These are phyloP conservation scores for Trematomus bernacchii DNA, from an alignment of 2,797 vertebrate species.

Conservation along the genomic window DNA sequence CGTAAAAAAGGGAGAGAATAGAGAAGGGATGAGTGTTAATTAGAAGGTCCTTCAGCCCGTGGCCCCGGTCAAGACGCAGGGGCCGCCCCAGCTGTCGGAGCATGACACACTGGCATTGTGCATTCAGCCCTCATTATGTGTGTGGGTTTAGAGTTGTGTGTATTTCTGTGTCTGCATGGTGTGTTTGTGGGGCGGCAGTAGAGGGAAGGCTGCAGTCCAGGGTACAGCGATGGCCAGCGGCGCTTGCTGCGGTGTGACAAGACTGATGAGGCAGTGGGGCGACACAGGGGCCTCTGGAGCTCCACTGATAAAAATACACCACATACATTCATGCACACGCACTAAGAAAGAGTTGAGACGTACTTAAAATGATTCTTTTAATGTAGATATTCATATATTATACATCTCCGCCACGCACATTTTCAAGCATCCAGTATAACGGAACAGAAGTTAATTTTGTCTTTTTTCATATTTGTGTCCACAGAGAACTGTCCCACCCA, in stretches of 20 bases:
- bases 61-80: constrained; percentile 85
- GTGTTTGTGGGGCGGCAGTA: constrained; percentile 54
- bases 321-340: constrained; percentile 53
- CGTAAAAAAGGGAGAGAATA: constrained; percentile 64
- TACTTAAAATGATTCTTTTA: constrained; percentile 22
- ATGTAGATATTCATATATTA: constrained; percentile 9
- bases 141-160: constrained; percentile 66
- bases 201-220: constrained; percentile 75
- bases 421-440: constrained; percentile 2
- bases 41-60: constrained; percentile 88
- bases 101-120: constrained; percentile 89
- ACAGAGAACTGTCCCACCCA: constrained; percentile 91
- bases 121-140: constrained; percentile 88
- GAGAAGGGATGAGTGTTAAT: constrained; percentile 87
- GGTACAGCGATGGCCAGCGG: constrained; percentile 86
- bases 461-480: constrained; percentile 52
- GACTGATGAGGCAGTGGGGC: constrained; percentile 86
- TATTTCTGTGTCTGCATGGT: constrained; percentile 35
- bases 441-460: constrained; percentile 7
- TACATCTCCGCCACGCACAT: not conserved
- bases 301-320: constrained; percentile 82
- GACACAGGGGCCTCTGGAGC: constrained; percentile 77
- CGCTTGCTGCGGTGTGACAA: constrained; percentile 82
- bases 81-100: constrained; percentile 88
- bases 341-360: constrained; percentile 14